A percentile compares a stretch with the other conserved stretches of the same genome.
These are phyloP conservation scores for Pedionomus torquatus DNA, from an alignment of 2,113 vertebrate species.

Conservation along the genomic window DNA sequence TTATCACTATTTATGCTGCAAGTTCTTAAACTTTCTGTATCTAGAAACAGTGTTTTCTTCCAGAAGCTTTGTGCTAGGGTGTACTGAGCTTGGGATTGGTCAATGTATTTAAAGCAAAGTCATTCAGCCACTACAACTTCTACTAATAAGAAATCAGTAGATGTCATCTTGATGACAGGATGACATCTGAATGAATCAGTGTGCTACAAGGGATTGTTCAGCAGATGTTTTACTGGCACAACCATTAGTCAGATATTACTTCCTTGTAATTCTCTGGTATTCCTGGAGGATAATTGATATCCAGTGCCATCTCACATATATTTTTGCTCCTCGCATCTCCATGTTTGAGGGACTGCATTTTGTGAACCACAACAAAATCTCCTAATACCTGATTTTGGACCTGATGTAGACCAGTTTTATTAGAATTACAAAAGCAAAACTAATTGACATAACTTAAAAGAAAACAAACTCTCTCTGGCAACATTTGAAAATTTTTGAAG, in stretches of 20 bases:
- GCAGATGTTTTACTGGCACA: not conserved
- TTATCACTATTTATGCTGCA: not conserved
- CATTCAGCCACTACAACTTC: not conserved
- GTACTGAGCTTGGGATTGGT: not conserved
- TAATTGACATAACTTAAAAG: not conserved
- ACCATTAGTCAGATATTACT: not conserved
- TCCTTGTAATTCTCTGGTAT: not conserved
- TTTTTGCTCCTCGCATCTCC: not conserved
- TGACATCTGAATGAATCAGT: not conserved
- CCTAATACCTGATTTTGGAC: not conserved
- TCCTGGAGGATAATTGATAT: not conserved
- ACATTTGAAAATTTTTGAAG: not conserved
- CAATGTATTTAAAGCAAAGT: not conserved
- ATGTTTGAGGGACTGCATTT: not conserved
- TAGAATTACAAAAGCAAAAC: not conserved
- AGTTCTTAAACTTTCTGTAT: not conserved
- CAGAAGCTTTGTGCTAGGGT: not conserved
- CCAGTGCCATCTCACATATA: not conserved
- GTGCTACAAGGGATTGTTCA: not conserved
- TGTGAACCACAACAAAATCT: not conserved
- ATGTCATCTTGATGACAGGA: not conserved
- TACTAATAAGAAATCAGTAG: not conserved
- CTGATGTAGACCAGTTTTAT: not conserved
- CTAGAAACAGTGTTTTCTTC: not conserved
- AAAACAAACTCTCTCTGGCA: not conserved